phyloP scores from a whole-genome alignment of 2,113 vertebrate species.

The Xyrauchen texanus region DNA sequence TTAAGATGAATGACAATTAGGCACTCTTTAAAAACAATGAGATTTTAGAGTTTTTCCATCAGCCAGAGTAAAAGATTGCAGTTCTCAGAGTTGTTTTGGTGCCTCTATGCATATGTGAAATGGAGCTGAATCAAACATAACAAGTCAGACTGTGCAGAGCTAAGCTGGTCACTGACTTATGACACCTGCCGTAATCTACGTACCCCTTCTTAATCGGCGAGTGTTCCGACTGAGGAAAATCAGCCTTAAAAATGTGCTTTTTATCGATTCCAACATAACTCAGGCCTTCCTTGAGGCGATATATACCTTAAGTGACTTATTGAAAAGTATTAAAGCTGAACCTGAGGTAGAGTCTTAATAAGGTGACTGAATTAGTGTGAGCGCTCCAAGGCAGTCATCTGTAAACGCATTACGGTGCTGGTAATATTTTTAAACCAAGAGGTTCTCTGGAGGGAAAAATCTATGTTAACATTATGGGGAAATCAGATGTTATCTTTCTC shows the following conservation, averaged over 20 bases:
- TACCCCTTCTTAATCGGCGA: not conserved
- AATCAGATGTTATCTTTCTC: conserved; percentile 37
- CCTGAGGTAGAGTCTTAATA: conserved; percentile 29
- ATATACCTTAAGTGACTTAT: conserved; percentile 29
- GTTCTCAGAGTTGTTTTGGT: not conserved
- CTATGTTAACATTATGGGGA: conserved; percentile 39
- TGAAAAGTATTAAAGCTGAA: conserved; percentile 22
- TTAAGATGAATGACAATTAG: not conserved
- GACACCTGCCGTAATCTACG: not conserved
- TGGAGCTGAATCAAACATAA: conserved; percentile 23
- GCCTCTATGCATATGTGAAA: not conserved
- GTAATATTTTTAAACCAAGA: conserved; percentile 20
- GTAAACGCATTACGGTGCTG: conserved; percentile 47
- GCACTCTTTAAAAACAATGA: not conserved
- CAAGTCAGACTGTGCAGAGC: not conserved
- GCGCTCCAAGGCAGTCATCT: conserved; percentile 31
- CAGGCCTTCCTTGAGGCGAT: conserved; percentile 23
- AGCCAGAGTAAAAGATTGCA: not conserved
- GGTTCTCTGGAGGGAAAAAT: conserved; percentile 22
- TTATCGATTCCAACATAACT: conserved; percentile 24
- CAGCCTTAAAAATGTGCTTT: conserved; percentile 11
- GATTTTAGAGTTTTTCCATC: not conserved
- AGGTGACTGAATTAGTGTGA: conserved; percentile 37
- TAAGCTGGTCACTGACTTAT: not conserved
- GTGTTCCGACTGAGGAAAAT: not conserved